A percentile compares a stretch with the other conserved stretches of the same genome.
Conservation (phyloP, 2,113 vertebrate species). For the Murina feae region DNA sequence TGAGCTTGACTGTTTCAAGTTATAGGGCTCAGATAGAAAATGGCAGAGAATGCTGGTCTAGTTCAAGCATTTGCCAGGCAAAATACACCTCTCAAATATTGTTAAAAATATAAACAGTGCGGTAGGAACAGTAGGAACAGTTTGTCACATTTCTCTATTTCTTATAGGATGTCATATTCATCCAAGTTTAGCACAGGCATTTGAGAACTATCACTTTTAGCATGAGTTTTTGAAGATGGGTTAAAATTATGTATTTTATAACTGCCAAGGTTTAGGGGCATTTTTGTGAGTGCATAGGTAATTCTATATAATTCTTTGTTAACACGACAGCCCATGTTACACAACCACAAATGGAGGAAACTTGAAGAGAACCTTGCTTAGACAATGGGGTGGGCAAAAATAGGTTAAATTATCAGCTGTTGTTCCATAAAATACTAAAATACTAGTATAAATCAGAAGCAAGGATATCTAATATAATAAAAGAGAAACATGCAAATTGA, state of each 20-base stretch:
- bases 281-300: neutral
- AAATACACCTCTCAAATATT: neutral
- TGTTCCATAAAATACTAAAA: neutral
- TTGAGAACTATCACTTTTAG: neutral
- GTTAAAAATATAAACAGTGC: neutral
- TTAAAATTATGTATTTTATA: neutral
- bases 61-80: neutral
- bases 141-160: neutral
- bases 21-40: neutral
- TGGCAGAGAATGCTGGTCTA: neutral
- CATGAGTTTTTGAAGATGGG: neutral
- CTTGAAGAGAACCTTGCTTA: neutral
- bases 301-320: neutral
- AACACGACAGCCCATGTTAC: neutral
- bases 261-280: neutral
- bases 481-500: too few species aligned
- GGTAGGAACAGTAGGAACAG: neutral
- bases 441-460: neutral
- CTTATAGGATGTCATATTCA: neutral
- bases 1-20: slow-evolving; percentile 48
- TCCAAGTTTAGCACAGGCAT: neutral
- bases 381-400: neutral
- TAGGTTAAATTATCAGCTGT: neutral
- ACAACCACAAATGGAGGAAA: neutral
- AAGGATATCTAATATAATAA: too few species aligned